Percentiles rank a stretch among this genome's conserved stretches.
These are phyloP conservation scores for Spisula subtruncata DNA, from an alignment of 2,888 invertebrate species.

Conservation along the genomic window DNA sequence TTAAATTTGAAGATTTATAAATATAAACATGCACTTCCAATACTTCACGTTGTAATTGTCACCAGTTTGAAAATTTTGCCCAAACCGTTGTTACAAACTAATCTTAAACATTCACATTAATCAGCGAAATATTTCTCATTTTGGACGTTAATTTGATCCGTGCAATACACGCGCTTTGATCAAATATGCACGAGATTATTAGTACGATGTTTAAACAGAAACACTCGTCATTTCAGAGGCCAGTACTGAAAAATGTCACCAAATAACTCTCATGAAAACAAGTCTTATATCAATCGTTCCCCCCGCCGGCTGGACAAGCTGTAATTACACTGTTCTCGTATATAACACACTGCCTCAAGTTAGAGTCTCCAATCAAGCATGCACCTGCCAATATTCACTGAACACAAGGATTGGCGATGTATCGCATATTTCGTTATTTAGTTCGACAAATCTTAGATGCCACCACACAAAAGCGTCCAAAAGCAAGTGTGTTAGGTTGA, in stretches of 20 bases:
- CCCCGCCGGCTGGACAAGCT: slow-evolving; percentile 37
- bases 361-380: background rate
- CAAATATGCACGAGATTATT: slow-evolving; percentile 20
- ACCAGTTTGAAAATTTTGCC: slow-evolving; percentile 1
- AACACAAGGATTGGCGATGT: background rate
- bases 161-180: slow-evolving; percentile 26
- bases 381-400: background rate
- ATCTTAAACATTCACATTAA: background rate
- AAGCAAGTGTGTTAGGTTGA: background rate
- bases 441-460: background rate
- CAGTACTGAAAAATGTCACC: slow-evolving; percentile 4
- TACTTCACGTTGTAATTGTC: background rate
- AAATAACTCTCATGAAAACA: slow-evolving; percentile 1
- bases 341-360: background rate
- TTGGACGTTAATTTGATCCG: slow-evolving; percentile 20
- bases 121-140: slow-evolving; percentile 8
- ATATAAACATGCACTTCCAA: background rate
- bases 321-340: slow-evolving; percentile 35
- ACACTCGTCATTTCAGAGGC: background rate
- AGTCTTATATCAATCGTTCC: slow-evolving; percentile 24
- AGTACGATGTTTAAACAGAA: background rate
- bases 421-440: background rate
- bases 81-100: slow-evolving; percentile 4
- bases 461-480: background rate
- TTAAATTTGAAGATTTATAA: background rate